Conservation (phyloP, 2,888 invertebrate genomes). For the Oxytorus armatus region DNA sequence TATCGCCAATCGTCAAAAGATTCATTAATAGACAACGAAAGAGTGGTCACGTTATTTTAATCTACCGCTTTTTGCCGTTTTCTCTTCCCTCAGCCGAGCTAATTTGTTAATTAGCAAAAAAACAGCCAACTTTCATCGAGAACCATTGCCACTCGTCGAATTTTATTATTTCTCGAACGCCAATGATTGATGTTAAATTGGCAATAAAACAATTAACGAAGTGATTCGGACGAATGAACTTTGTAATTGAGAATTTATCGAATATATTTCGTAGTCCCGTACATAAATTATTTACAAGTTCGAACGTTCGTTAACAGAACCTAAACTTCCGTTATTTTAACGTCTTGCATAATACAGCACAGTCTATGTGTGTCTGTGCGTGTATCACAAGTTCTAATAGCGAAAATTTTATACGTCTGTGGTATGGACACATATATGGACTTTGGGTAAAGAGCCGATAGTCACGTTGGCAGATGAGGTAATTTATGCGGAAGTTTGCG, state of each 20-base stretch:
- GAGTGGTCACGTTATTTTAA: no score
- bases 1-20: no score
- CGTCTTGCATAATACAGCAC: not conserved
- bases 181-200: not conserved
- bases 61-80: no score
- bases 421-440: not conserved
- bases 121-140: no score
- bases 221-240: conserved; percentile 3
- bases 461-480: conserved; percentile 52
- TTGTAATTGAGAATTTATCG: conserved; percentile 10
- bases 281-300: conserved; percentile 47
- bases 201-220: conserved; percentile 15
- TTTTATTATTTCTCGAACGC: not conserved
- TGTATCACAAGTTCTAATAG: not conserved
- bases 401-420: conserved; percentile 3
- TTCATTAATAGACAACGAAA: no score
- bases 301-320: conserved; percentile 30
- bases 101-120: no score
- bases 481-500: conserved; percentile 66
- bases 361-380: not conserved
- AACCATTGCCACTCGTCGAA: no score
- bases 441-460: conserved; percentile 41
- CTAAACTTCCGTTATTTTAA: conserved; percentile 20
- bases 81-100: no score
- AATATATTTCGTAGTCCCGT: conserved; percentile 42